Conservation (phyloP, 2,113 vertebrate species). For the Cacatua alba region DNA sequence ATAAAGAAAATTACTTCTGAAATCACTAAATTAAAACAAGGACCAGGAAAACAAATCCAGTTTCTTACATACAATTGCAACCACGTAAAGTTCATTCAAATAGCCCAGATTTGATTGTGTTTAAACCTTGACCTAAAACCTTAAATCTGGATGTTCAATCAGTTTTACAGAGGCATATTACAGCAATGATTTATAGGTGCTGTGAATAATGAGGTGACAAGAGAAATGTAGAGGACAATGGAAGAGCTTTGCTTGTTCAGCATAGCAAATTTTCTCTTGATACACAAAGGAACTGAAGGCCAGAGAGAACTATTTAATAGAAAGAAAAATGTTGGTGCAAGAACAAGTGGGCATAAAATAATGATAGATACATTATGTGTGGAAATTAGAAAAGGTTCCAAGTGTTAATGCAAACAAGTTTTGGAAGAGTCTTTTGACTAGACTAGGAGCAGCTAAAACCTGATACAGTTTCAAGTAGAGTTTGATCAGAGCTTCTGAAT, state of each 20-base stretch:
- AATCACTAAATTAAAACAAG: neutral
- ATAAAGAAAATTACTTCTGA: neutral
- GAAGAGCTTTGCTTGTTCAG: conserved; percentile 5
- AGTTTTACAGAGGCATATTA: conserved; percentile 15
- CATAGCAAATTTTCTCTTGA: conserved; percentile 35
- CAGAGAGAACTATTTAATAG: conserved; percentile 19
- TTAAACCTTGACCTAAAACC: conserved; percentile 22
- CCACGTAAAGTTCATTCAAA: neutral
- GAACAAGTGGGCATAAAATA: neutral
- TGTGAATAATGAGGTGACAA: conserved; percentile 46
- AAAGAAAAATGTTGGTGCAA: conserved; percentile 34
- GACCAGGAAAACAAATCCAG: neutral
- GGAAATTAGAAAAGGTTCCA: neutral
- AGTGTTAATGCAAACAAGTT: neutral
- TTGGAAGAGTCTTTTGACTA: neutral
- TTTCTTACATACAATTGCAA: neutral
- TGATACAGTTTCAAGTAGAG: neutral
- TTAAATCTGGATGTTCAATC: conserved; percentile 5
- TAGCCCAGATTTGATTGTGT: neutral
- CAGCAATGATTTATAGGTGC: conserved; percentile 37
- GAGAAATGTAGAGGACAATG: conserved; percentile 20
- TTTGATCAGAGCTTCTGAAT: neutral
- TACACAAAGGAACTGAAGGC: conserved; percentile 25
- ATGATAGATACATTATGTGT: neutral
- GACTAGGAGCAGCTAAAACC: neutral